Percentiles rank a stretch among this genome's conserved stretches.
phyloP scores from a whole-genome alignment of 2,888 invertebrate species.

The Macrosiphum euphorbiae region DNA sequence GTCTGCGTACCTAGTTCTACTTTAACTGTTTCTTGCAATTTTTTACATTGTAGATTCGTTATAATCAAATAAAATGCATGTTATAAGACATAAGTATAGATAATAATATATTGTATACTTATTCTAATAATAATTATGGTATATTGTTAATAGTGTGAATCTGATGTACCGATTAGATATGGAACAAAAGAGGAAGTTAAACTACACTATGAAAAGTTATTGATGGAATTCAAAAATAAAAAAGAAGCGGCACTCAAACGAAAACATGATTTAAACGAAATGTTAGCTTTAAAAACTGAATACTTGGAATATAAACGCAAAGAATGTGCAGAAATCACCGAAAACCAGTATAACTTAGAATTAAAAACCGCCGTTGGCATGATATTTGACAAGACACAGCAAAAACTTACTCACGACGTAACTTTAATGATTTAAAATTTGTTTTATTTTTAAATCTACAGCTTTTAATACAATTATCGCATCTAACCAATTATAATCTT shows the following conservation, averaged over 20 bases:
- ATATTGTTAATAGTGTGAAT: background rate
- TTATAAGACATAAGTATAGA: background rate
- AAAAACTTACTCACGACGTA: background rate
- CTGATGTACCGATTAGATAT: background rate
- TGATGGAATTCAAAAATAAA: background rate
- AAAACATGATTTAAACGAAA: background rate
- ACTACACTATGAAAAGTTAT: background rate
- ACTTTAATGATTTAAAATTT: background rate
- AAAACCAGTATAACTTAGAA: background rate
- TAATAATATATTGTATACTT: background rate
- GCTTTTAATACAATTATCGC: background rate
- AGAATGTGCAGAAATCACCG: background rate
- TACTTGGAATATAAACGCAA: background rate
- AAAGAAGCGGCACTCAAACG: background rate
- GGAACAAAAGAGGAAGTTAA: background rate
- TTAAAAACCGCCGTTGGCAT: background rate
- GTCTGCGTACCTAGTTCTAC: no score
- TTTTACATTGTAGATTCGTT: background rate
- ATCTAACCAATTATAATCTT: background rate
- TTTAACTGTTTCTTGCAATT: background rate
- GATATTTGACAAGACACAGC: background rate
- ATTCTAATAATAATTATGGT: background rate
- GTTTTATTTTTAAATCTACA: background rate
- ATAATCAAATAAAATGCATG: background rate
- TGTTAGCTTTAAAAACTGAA: background rate